A percentile compares a stretch with the other conserved stretches of the same genome.
These are phyloP conservation scores for Linnaemya vulpina DNA, from an alignment of 2,888 invertebrate genomes.

Conservation along the genomic window DNA sequence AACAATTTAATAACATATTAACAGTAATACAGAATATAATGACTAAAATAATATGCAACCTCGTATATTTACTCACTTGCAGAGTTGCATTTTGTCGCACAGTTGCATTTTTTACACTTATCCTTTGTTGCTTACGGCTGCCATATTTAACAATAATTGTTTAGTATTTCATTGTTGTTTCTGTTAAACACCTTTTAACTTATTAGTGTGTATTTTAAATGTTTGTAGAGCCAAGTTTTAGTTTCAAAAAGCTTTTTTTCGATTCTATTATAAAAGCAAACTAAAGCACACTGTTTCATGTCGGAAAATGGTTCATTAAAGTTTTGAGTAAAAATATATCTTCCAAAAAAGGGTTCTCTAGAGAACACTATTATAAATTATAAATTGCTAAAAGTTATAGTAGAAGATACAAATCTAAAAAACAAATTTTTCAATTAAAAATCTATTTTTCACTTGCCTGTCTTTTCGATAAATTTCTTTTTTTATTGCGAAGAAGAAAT, in stretches of 20 bases:
- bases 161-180: not conserved
- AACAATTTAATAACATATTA: conserved; percentile 5
- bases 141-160: conserved; percentile 40
- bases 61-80: conserved; percentile 4
- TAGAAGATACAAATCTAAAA: too few relatives aligned
- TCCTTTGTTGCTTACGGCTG: conserved; percentile 9
- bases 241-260: not conserved
- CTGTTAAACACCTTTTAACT: conserved; percentile 31
- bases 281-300: not conserved
- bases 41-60: conserved; percentile 42
- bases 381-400: not conserved
- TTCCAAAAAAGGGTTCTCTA: conserved; percentile 70
- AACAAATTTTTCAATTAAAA: not conserved
- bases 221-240: conserved; percentile 3
- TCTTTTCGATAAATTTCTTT: too few relatives aligned
- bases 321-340: conserved; percentile 54
- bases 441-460: too few relatives aligned
- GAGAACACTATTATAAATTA: conserved; percentile 26
- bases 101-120: conserved; percentile 24
- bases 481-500: too few relatives aligned
- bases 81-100: conserved; percentile 17
- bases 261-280: not conserved
- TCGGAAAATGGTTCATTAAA: conserved; percentile 72
- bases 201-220: conserved; percentile 12
- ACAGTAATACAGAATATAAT: not conserved